Base-by-base conservation (phyloP, 37 sponge, comb jelly and placozoan genomes). In the Beroe forskalii region DNA sequence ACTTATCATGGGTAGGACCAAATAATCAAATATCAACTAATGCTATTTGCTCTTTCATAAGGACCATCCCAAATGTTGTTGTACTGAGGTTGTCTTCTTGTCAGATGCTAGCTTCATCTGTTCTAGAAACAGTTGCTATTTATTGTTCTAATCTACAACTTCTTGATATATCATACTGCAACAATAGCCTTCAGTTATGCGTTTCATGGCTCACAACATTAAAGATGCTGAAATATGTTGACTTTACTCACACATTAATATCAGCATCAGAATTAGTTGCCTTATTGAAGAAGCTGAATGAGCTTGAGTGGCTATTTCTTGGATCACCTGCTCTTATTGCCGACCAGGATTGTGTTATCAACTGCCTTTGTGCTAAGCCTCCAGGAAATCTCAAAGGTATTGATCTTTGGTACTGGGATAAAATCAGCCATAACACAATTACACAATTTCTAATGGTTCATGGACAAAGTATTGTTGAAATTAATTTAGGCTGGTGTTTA, bases 341-440 rank as follows among this genome's bases (percentile, higher is more conserved):
- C 19, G 55, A 80, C 55, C 86, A 80, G 42, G 86, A 80, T 44
- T 14, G 38, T 44, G 55, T 80, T 12, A 41, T 80, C 1, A 43
- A 42, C 27, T 80, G 40, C 12, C 37, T 80, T 0, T 42, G 38
- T 43, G 28, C 40, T 23, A 80, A 43, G 8, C 30, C 86, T 6
- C 27, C 40, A 6, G 55, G 55, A 23, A 4, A 20, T 38, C 27
- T 80, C 31, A 41, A 25, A 44, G 86, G 86, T 41, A 44, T 80
- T 80, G 55, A 80, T 23, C 42, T 80, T 43, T 80, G 86, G 86
- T 25, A 80, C 55, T 80, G 86, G 86, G 55, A 80, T 44, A 80
- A 80, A 41, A 12, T 80, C 0, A 80, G 30, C 22, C 42, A 41
- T 80, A 27, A 30, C 3, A 22, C 12, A n/a, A 27, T 27, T 25